Base-by-base conservation (phyloP, 2,797 vertebrate genomes). In the Macropodus opercularis region DNA sequence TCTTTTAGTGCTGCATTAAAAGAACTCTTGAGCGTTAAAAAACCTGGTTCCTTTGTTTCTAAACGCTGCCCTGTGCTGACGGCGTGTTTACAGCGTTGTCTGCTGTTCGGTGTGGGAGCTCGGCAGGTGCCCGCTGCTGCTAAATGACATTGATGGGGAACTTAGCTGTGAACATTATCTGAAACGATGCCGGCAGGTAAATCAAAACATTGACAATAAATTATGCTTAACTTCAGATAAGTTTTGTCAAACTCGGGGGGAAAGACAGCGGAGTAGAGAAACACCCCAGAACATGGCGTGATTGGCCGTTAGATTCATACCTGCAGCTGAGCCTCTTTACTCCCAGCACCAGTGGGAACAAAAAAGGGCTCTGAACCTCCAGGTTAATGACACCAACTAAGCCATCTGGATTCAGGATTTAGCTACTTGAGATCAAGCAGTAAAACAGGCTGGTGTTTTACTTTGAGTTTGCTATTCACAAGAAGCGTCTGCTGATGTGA, bases 401-500 rank as follows among this genome's bases (percentile, higher is more conserved):
- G 5, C 31, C 1, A 4, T 12, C 5, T 13, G 31, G 10, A 32
- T 12, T 32, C 31, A 32, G 31, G 14, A 35, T 4, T 35, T 15
- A 15, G 13, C 6, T 14, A 35, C 13, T 35, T 13, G 32, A 35
- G 14, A 6, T 5, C 14, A 35, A 35, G 3, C 3, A 6, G 6
- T 35, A 5, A 35, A 15, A 35, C 13, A 15, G 14, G 13, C 3
- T 34, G 31, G 13, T 11, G 31, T 3, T 34, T 34, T 13, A 14
- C 12, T 34, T 34, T 34, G 8, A 29, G 27, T 29, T 29, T 29
- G 31, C 0, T 34, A 4, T 34, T 34, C 31, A 34, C 11, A 34
- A 34, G 13, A 34, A 34, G 31, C 62, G 74, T 63, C 23, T 67
- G 60, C 53, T 82, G 71, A 32, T 77, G 70, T 81, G 7, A 29